Evolutionary conservation across 2,113 vertebrate genomes (phyloP), one percentile per base, ranked within the genome.

Genomic region (Eclectus roratus): DNA sequence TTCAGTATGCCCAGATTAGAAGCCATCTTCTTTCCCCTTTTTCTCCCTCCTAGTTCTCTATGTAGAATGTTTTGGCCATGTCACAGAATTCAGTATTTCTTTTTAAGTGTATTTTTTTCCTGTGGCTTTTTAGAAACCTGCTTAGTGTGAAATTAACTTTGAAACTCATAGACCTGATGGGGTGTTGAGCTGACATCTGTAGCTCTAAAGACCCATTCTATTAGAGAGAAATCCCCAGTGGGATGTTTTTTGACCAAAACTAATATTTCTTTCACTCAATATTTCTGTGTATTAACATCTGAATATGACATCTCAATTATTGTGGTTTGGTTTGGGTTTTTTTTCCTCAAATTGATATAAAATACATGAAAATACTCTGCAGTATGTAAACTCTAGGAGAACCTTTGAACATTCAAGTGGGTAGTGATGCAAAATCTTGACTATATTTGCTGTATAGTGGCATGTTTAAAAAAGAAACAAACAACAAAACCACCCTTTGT

Each of bases 61-160:
- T 10, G 44, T 3, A 8, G 47, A 49, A 13, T 58, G 25, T 77
- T 91, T 49, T 55, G 33, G 8, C 49, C 20, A 4, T 3, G 23
- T 41, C 47, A 46, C 33, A 80, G 16, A 65, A 84, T 68, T 92
- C 49, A 28, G 0, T 73, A n/a, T 86, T 77, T 78, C 33, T 58
- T 91, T 76, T 53, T 1, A 52, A 7, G 3, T 11, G 13, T 8
- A 2, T 21, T 58, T 44, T 73, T 70, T 49, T 53, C 23, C 43
- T 19, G 10, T 28, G 21, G 7, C 39, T 80, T 86, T 61, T 37
- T 78, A 52, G 41, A 81, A 89, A 53, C 60, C 41, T 77, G 41
- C 76, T 73, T 44, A 37, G 60, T 91, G 80, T 93, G 80, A 87
- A 84, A 89, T 83, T 65, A 93, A 33, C 77, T 83, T 52, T 28